Evolutionary conservation across 2,113 vertebrate genomes (phyloP), one percentile per base, ranked within the genome.

Genomic region (Sigmodon hispidus): DNA sequence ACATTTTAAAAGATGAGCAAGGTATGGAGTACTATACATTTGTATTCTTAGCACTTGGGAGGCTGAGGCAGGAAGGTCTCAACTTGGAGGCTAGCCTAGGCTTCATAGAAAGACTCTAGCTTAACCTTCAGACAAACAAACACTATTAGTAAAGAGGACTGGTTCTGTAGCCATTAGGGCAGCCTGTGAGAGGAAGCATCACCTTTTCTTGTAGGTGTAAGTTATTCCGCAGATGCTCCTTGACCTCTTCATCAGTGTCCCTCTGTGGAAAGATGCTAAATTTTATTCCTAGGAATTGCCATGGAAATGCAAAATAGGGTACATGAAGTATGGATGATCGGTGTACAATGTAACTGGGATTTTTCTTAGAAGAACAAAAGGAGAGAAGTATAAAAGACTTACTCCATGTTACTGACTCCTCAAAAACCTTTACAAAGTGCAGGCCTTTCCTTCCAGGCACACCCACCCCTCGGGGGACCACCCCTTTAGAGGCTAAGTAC

Each of bases 241-340:
- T 99, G 91, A 99, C 99, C 97, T 99, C 99, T 43, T 99, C 99
- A 84, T 99, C 99, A 24, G 99, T 99, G 96, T 99, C 99, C 98
- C 98, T 99, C 99, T 99, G 98, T 96, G 93, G 90, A 98, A 97
- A 97, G 1, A 97, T 0, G 40, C 45, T 24, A 57, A 29, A 40
- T 52, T 79, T 97, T 92, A 96, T 87, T 89, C 36, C 55, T 69
- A 16, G 15, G n/a, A 73, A 45, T 92, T 77, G 69, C 24, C 19
- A 8, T n/a, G 43, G 29, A 96, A 79, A 92, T 79, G 10, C 21
- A 17, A 91, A 75, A 7, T 16, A 69, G 63, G 83, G 34, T 24
- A 0, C 9, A 85, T 45, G 36, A 65, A 13, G 43, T 31, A 43
- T 15, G 40, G 72, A 45, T 2, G 21, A 50, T 29, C 29, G 52